Percentiles rank a stretch among this genome's conserved stretches.
Evolutionary conservation across 1,140 invertebrate genomes (phyloP).

Genomic region (Subanguina moxae): DNA sequence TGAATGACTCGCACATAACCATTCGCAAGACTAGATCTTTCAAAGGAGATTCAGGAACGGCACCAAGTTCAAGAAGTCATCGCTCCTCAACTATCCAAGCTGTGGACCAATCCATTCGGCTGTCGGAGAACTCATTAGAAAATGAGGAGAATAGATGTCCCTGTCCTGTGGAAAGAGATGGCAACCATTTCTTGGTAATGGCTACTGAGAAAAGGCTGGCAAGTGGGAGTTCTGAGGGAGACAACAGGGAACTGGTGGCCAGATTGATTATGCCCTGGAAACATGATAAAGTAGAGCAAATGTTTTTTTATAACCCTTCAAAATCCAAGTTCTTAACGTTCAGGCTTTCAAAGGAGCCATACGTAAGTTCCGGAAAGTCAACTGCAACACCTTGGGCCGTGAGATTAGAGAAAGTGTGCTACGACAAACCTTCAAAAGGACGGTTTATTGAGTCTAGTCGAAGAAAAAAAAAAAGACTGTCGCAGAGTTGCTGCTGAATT

Average conservation of each 20-base stretch:
- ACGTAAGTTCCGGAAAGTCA: conserved; percentile 49
- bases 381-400: conserved; percentile 54
- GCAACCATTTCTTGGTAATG: conserved; percentile 44
- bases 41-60: conserved; percentile 8
- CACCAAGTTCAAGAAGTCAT: neutral
- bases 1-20: conserved; percentile 35
- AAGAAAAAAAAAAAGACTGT: too few relatives aligned
- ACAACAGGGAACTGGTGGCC: conserved; percentile 25
- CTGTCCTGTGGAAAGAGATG: conserved; percentile 31
- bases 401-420: conserved; percentile 57
- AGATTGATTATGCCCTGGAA: conserved; percentile 52
- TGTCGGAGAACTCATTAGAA: conserved; percentile 23
- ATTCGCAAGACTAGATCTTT: conserved; percentile 24
- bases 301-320: neutral
- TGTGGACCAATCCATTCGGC: neutral
- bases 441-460: conserved; percentile 2
- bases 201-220: conserved; percentile 35
- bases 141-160: conserved; percentile 35
- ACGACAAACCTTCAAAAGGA: conserved; percentile 32
- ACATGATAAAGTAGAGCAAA: conserved; percentile 44
- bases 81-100: neutral
- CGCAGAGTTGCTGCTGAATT: too few relatives aligned
- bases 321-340: conserved; percentile 18
- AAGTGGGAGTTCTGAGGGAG: conserved; percentile 17
- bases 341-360: conserved; percentile 57